Percentiles rank a stretch among this genome's conserved stretches.
phyloP scores from a whole-genome alignment of 1,140 invertebrate species.

The Gryon sp. region DNA sequence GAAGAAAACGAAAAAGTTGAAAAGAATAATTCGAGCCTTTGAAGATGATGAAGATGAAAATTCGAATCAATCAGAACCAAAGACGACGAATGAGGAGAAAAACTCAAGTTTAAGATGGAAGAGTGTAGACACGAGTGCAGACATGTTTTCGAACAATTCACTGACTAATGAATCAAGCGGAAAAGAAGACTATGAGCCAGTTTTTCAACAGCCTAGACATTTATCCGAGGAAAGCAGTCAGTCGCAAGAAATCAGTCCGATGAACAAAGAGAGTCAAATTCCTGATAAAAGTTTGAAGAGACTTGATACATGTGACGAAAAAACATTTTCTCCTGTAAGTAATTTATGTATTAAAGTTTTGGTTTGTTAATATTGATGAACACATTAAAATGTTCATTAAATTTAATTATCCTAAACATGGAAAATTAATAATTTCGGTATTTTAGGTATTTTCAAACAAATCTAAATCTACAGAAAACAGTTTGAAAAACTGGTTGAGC shows the following conservation, averaged over 20 bases:
- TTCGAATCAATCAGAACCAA: conserved; percentile 60
- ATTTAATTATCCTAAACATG: too few relatives aligned
- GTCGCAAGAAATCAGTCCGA: too few relatives aligned
- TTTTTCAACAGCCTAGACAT: conserved; percentile 25
- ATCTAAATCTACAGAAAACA: not conserved
- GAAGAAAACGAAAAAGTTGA: conserved; percentile 61
- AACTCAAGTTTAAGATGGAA: not conserved
- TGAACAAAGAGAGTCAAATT: too few relatives aligned
- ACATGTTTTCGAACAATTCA: conserved; percentile 65
- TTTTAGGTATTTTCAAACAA: conserved; percentile 28
- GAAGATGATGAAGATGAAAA: conserved; percentile 70
- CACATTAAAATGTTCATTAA: too few relatives aligned
- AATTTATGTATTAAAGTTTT: too few relatives aligned
- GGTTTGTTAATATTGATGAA: too few relatives aligned
- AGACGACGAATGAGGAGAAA: conserved; percentile 41
- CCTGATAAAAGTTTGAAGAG: too few relatives aligned
- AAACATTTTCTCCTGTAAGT: too few relatives aligned
- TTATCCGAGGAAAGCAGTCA: conserved; percentile 1
- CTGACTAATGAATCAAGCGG: conserved; percentile 65
- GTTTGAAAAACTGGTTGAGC: conserved; percentile 65
- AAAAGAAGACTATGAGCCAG: conserved; percentile 19
- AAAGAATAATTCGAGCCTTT: conserved; percentile 71
- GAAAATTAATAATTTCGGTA: not conserved
- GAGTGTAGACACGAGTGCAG: conserved; percentile 57
- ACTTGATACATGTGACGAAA: too few relatives aligned